Percentiles rank a stretch among this genome's conserved stretches.
These are phyloP conservation scores for Falcaria lacertinaria DNA, from an alignment of 2,888 invertebrate genomes.

Conservation along the genomic window DNA sequence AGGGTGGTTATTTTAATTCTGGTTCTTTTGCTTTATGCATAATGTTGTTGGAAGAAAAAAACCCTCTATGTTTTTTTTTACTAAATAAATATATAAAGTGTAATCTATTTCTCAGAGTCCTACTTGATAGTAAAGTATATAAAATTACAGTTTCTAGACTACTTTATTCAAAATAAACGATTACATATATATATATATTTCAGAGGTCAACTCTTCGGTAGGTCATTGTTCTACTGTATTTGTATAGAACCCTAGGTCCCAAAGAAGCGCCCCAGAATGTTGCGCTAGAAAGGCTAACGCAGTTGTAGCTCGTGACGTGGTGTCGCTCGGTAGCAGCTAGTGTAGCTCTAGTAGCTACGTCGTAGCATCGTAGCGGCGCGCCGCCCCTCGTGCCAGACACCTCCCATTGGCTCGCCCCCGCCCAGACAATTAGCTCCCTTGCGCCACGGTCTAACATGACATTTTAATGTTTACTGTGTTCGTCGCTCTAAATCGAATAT, in stretches of 20 bases:
- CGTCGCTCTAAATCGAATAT: slow-evolving; percentile 29
- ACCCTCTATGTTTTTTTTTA: no score
- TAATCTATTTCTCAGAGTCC: no score
- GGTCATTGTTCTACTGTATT: not conserved
- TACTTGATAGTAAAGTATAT: no score
- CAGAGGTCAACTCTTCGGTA: no score
- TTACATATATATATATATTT: no score
- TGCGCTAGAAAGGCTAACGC: not conserved
- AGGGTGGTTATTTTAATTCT: no score
- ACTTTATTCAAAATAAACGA: no score
- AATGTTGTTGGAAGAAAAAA: no score
- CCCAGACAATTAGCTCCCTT: slow-evolving; percentile 69
- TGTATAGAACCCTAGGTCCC: not conserved
- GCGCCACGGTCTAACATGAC: slow-evolving; percentile 63
- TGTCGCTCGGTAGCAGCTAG: slow-evolving; percentile 69
- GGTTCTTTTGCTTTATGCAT: no score
- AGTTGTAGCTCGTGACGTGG: slow-evolving; percentile 27
- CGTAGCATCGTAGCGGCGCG: slow-evolving; percentile 21
- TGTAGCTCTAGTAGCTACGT: not conserved
- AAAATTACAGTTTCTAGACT: no score
- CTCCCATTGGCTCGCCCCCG: slow-evolving; percentile 62
- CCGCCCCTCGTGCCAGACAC: slow-evolving; percentile 52
- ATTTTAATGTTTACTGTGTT: slow-evolving; percentile 69
- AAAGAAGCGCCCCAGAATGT: not conserved
- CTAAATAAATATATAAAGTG: no score